Conservation (phyloP, 2,797 vertebrate species). For the Gobio occitaniae region DNA sequence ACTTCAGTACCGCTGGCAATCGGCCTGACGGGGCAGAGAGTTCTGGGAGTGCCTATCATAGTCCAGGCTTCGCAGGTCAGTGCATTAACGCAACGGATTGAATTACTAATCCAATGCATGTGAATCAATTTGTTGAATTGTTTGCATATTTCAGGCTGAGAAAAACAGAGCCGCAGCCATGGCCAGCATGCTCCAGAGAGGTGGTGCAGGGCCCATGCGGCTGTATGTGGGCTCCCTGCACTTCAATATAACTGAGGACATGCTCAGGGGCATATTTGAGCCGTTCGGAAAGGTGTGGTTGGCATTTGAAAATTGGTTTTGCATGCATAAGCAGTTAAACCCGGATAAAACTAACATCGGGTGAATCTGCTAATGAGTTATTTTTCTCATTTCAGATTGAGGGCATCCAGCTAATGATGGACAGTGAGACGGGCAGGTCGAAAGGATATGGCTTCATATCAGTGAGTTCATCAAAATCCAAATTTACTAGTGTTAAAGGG, state of each 20-base stretch:
- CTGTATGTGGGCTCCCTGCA: slow-evolving; percentile 97
- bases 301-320: background rate
- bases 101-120: background rate
- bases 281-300: slow-evolving; percentile 93
- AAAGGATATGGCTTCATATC: slow-evolving; percentile 99
- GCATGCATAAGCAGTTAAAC: background rate
- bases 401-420: slow-evolving; percentile 99
- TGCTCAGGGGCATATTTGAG: slow-evolving; percentile 98
- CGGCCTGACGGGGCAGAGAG: slow-evolving; percentile 94
- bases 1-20: slow-evolving; percentile 97
- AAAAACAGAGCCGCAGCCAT: slow-evolving; percentile 94
- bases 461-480: slow-evolving; percentile 73
- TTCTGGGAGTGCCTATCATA: slow-evolving; percentile 97
- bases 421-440: slow-evolving; percentile 96
- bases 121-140: background rate
- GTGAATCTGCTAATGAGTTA: background rate
- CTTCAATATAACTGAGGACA: slow-evolving; percentile 99
- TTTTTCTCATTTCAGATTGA: slow-evolving; percentile 84
- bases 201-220: slow-evolving; percentile 94
- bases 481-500: background rate
- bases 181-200: slow-evolving; percentile 96
- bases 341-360: background rate
- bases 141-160: slow-evolving; percentile 83
- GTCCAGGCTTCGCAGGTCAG: slow-evolving; percentile 97
- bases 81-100: background rate